Conservation (phyloP, 2,797 vertebrate genomes). For the Steatocranus sp. region DNA sequence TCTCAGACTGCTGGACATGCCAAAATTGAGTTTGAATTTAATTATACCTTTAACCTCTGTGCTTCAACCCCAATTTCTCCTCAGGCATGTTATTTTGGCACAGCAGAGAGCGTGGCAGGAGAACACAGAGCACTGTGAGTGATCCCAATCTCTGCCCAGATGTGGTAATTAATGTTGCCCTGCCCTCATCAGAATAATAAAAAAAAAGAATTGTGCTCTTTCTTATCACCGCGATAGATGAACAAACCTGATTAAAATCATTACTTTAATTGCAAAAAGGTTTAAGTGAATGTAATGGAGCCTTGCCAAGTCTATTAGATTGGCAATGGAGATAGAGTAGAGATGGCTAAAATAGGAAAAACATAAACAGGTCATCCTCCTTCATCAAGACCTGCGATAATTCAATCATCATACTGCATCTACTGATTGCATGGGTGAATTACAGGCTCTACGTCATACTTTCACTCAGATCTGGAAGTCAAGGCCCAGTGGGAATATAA, state of each 20-base stretch:
- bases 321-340: conserved; percentile 14
- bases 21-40: conserved; percentile 63
- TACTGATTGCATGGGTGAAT: conserved; percentile 32
- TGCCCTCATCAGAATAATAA: conserved; percentile 36
- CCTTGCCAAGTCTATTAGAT: conserved; percentile 49
- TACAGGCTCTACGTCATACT: not conserved
- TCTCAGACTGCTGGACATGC: conserved; percentile 54
- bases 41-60: conserved; percentile 70
- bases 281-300: conserved; percentile 56
- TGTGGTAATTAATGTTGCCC: conserved; percentile 55
- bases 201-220: conserved; percentile 13
- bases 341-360: conserved; percentile 10
- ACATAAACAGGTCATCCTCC: conserved; percentile 26
- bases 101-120: not conserved
- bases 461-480: conserved; percentile 6
- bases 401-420: conserved; percentile 44
- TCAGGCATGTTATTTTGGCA: conserved; percentile 50
- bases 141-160: conserved; percentile 27
- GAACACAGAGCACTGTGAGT: conserved; percentile 29
- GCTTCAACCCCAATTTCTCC: conserved; percentile 64
- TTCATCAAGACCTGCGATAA: conserved; percentile 28
- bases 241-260: conserved; percentile 55
- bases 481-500: not conserved
- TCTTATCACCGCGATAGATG: conserved; percentile 35
- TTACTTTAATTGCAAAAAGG: conserved; percentile 58